Percentiles rank a stretch among this genome's conserved stretches.
These are phyloP conservation scores for Acropternis orthonyx DNA, from an alignment of 2,797 vertebrate genomes.

Conservation along the genomic window DNA sequence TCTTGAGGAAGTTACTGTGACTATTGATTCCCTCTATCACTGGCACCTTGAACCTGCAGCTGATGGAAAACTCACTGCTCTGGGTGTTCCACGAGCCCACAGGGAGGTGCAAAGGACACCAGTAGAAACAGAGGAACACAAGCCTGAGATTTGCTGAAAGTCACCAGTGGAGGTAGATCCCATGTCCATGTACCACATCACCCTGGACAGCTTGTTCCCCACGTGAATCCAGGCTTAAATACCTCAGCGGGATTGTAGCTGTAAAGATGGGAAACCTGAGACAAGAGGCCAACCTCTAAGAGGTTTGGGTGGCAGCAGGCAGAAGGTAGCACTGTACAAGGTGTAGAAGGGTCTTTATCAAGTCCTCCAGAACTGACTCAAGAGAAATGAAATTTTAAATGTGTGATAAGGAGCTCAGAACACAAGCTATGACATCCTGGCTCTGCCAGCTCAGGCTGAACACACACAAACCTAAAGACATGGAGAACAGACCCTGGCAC, in stretches of 20 bases:
- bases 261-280: background rate
- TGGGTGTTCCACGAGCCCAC: background rate
- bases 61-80: background rate
- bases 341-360: background rate
- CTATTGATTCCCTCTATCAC: background rate
- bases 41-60: background rate
- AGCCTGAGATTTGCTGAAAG: background rate
- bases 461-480: background rate
- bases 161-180: background rate
- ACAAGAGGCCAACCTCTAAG: background rate
- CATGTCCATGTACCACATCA: background rate
- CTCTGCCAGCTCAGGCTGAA: background rate
- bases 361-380: background rate
- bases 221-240: background rate
- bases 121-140: background rate
- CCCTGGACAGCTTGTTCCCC: background rate
- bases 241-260: background rate
- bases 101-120: background rate
- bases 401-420: background rate
- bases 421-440: background rate
- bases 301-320: background rate
- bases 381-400: background rate
- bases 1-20: background rate
- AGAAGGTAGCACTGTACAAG: background rate
- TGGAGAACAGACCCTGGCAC: background rate